These are phyloP conservation scores for Scytalopus superciliaris DNA, from an alignment of 2,113 vertebrate genomes.

Conservation along the genomic window DNA sequence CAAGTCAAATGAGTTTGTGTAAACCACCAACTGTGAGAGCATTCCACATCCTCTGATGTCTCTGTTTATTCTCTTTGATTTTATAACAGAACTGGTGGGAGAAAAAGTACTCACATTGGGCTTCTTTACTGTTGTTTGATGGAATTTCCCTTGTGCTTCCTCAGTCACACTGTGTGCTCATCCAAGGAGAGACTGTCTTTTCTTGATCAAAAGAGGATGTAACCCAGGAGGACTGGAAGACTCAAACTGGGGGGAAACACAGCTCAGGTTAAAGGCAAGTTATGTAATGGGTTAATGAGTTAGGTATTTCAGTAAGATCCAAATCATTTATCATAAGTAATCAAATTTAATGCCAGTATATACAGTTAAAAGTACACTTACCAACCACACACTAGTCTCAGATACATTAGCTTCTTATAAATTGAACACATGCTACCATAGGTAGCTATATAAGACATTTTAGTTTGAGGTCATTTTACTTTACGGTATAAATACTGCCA, in stretches of 20 bases:
- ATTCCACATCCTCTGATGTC: background rate
- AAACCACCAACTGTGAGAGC: background rate
- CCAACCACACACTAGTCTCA: background rate
- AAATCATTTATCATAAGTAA: background rate
- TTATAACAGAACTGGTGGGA: background rate
- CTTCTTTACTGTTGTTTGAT: background rate
- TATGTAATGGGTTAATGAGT: background rate
- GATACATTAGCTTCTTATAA: background rate
- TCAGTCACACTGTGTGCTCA: background rate
- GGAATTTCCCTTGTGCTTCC: background rate
- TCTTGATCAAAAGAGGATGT: background rate
- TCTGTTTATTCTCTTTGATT: background rate
- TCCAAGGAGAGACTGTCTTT: background rate
- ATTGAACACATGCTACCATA: background rate
- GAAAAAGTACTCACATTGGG: background rate
- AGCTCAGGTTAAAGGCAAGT: background rate
- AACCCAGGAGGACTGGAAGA: background rate
- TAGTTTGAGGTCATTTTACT: background rate
- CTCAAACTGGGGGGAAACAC: background rate
- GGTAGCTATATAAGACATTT: background rate
- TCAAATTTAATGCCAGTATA: background rate
- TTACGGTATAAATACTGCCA: background rate
- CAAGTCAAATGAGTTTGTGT: background rate
- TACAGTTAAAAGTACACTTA: background rate
- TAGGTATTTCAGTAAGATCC: background rate